phyloP scores from a whole-genome alignment of 2,888 invertebrate species.

The Hypsopygia costalis region DNA sequence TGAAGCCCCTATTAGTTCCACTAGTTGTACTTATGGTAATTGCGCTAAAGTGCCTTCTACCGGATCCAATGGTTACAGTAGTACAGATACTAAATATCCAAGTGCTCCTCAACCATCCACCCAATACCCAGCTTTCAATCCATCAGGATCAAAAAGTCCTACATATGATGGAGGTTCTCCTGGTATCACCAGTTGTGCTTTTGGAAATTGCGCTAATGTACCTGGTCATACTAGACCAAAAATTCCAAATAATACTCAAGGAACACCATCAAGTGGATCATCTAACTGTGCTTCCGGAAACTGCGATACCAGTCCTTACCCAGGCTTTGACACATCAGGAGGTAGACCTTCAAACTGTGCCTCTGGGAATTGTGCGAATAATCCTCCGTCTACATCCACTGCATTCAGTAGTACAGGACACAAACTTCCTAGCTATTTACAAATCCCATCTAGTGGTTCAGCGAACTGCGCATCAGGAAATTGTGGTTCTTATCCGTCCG shows the following conservation, averaged over 20 bases:
- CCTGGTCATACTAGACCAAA: too few species aligned
- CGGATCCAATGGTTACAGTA: too few species aligned
- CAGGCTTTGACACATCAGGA: too few species aligned
- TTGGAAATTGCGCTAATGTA: too few species aligned
- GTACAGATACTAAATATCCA: too few species aligned
- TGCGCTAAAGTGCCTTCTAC: not conserved
- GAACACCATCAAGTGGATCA: not conserved
- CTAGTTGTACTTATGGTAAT: slow-evolving; percentile 12
- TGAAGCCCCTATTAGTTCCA: not conserved
- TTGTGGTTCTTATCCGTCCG: slow-evolving; percentile 11
- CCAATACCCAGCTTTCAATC: not conserved
- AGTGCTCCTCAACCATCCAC: slow-evolving; percentile 3
- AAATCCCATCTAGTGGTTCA: not conserved
- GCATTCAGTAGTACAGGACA: too few species aligned
- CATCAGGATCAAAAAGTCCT: not conserved
- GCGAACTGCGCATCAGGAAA: slow-evolving; percentile 14
- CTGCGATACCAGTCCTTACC: not conserved
- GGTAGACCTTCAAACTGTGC: too few species aligned
- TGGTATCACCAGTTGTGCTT: not conserved
- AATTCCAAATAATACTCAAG: not conserved
- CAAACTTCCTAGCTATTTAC: too few species aligned
- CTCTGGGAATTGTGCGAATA: too few species aligned
- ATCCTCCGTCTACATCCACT: too few species aligned
- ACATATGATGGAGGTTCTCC: not conserved
- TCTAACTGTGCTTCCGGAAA: slow-evolving; percentile 10